Percentiles rank a stretch among this genome's conserved stretches.
phyloP scores from a whole-genome alignment of 2,888 invertebrate genomes.

The Caradrina clavipalpis region DNA sequence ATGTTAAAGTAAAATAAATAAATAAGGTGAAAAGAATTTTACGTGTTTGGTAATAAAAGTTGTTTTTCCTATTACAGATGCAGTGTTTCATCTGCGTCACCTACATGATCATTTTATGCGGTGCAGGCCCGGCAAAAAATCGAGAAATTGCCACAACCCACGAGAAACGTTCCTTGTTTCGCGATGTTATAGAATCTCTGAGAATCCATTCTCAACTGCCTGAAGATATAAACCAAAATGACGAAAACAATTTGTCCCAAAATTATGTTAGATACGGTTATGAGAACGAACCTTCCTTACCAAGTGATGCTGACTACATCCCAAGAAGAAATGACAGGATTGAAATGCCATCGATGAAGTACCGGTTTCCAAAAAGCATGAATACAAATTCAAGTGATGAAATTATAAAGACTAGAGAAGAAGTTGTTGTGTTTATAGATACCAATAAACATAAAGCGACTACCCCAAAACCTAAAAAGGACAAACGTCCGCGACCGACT shows the following conservation, averaged over 20 bases:
- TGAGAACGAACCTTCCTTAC: conserved; percentile 76
- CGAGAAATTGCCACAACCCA: conserved; percentile 70
- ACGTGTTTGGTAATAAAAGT: not conserved
- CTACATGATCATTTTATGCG: conserved; percentile 82
- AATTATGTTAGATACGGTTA: conserved; percentile 78
- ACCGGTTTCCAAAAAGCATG: conserved; percentile 83
- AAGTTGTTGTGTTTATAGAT: conserved; percentile 79
- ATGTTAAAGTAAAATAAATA: too few species aligned
- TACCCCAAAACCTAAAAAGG: conserved; percentile 77
- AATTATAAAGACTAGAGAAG: conserved; percentile 71
- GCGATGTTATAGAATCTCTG: conserved; percentile 85
- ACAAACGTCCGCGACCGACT: conserved; percentile 54
- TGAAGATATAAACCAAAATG: conserved; percentile 78
- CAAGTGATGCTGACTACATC: conserved; percentile 80
- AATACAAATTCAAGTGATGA: conserved; percentile 66
- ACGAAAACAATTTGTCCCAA: conserved; percentile 81
- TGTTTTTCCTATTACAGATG: conserved; percentile 78
- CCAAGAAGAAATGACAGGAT: conserved; percentile 86
- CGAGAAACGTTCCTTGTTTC: conserved; percentile 82
- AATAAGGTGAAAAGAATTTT: too few species aligned
- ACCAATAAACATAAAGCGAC: conserved; percentile 73
- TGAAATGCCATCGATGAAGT: conserved; percentile 84
- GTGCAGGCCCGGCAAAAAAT: conserved; percentile 76
- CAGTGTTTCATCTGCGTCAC: conserved; percentile 87
- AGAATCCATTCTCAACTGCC: conserved; percentile 80